These are phyloP conservation scores for Periophthalmus magnuspinnatus DNA, from an alignment of 2,797 vertebrate genomes.

Conservation along the genomic window DNA sequence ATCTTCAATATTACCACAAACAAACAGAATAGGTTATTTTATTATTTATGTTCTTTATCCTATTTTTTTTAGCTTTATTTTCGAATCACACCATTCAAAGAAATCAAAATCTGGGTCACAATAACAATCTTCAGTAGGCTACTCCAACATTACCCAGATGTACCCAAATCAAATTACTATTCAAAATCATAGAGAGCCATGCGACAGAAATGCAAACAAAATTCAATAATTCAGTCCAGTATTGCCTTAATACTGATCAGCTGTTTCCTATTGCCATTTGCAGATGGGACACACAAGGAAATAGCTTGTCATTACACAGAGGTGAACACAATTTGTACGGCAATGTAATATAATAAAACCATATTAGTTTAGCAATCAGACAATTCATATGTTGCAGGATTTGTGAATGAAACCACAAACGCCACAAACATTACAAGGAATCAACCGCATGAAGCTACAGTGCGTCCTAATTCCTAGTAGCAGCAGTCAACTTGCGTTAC, in stretches of 20 bases:
- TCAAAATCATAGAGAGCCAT: background rate
- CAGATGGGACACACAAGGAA: constrained; percentile 35
- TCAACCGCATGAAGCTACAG: constrained; percentile 23
- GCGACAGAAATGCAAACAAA: background rate
- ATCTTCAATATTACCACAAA: no score
- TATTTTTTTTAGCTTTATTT: background rate
- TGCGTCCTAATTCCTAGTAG: constrained; percentile 48
- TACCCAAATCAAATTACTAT: background rate
- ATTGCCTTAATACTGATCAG: background rate
- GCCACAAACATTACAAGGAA: constrained; percentile 1
- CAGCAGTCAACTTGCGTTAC: constrained; percentile 60
- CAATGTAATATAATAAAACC: constrained; percentile 25
- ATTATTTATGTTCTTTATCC: no score
- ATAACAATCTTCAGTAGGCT: background rate
- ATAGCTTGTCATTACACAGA: constrained; percentile 13
- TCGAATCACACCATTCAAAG: no score
- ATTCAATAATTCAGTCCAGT: constrained; percentile 12
- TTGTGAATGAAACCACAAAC: background rate
- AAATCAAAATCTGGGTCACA: background rate
- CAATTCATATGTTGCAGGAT: constrained; percentile 2
- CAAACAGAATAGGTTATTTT: no score
- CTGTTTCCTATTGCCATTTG: constrained; percentile 8
- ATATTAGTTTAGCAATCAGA: constrained; percentile 16
- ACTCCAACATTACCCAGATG: background rate
- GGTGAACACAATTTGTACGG: constrained; percentile 10